phyloP scores from a whole-genome alignment of 2,113 vertebrate species.

The Ptilonorhynchus violaceus region DNA sequence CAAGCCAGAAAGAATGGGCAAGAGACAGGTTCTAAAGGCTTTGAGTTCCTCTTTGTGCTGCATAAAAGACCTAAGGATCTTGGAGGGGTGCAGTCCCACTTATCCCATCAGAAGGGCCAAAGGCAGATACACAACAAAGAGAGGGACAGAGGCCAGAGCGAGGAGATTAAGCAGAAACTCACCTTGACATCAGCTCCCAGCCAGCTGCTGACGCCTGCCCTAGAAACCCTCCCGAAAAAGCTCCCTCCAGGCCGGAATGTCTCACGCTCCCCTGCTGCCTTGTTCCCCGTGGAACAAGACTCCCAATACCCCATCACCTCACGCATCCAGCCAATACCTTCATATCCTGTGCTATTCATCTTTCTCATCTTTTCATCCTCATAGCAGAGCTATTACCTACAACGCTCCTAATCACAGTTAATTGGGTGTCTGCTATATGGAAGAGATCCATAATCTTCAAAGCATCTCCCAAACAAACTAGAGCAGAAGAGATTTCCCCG shows the following conservation, averaged over 20 bases:
- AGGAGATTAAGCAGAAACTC: neutral
- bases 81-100: neutral
- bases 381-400: conserved; percentile 45
- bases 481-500: neutral
- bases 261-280: neutral
- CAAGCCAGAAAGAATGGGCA: neutral
- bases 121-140: neutral
- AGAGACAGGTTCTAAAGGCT: neutral
- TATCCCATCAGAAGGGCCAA: neutral
- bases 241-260: neutral
- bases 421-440: conserved; percentile 18
- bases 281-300: neutral
- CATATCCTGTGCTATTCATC: conserved; percentile 38
- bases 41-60: neutral
- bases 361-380: conserved; percentile 46
- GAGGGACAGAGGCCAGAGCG: neutral
- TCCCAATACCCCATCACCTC: neutral
- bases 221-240: neutral
- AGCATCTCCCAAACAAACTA: conserved; percentile 39
- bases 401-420: conserved; percentile 43
- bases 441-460: conserved; percentile 51
- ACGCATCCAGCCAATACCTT: neutral
- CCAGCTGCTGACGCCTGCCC: neutral
- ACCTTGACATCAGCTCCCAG: conserved; percentile 14
- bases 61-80: neutral